These are phyloP conservation scores for Gymnothorax reevesii DNA, from an alignment of 2,797 vertebrate species.

Conservation along the genomic window DNA sequence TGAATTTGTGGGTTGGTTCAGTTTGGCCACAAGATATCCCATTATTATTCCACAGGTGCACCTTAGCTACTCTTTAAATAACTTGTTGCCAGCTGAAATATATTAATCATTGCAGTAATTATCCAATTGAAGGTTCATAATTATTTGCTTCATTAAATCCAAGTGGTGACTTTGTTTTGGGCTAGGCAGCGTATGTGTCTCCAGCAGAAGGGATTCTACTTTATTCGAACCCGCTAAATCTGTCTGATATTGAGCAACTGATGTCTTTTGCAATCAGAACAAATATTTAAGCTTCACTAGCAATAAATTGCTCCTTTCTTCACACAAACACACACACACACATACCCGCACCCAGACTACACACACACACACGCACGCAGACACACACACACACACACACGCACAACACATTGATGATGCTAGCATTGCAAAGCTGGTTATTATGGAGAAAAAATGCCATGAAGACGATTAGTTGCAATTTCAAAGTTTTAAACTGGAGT, in stretches of 20 bases:
- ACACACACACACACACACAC: slow-evolving; percentile 37
- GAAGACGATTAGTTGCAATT: slow-evolving; percentile 19
- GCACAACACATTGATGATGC: slow-evolving; percentile 31
- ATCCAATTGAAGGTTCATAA: no score
- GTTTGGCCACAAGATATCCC: no score
- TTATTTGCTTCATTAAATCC: no score
- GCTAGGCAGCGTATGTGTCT: background rate
- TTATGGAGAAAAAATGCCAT: slow-evolving; percentile 15
- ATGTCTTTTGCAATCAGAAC: slow-evolving; percentile 6
- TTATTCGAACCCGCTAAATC: slow-evolving; percentile 19
- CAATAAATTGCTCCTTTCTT: slow-evolving; percentile 20
- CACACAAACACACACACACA: background rate
- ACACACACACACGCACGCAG: slow-evolving; percentile 46
- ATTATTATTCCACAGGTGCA: no score
- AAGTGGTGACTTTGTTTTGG: no score
- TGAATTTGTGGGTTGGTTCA: no score
- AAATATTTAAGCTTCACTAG: slow-evolving; percentile 20
- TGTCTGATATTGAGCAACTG: slow-evolving; percentile 16
- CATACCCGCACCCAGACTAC: slow-evolving; percentile 46
- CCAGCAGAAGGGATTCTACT: background rate
- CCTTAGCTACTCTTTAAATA: no score
- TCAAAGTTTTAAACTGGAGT: slow-evolving; percentile 9
- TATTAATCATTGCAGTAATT: no score
- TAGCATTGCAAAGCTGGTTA: background rate
- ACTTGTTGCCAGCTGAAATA: no score